Evolutionary conservation across 2,888 invertebrate species (phyloP), one percentile per base, ranked within the genome.

Genomic region (Urechis unicinctus): DNA sequence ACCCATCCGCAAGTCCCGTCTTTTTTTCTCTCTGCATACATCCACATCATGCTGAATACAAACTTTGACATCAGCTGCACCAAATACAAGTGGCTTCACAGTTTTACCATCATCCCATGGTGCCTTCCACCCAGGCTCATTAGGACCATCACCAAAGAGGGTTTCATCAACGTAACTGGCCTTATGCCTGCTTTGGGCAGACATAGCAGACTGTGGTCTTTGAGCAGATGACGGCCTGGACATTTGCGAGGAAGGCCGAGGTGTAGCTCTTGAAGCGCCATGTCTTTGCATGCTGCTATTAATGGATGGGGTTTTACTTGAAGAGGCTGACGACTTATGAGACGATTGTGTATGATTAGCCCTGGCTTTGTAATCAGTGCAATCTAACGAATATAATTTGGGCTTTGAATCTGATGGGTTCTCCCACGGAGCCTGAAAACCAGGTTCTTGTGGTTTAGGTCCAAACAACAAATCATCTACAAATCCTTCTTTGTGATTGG

Each of bases 401-500:
- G 9, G 21, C 25, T 58, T 62, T 24, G 62, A 58, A 51, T 66
- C 68, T n/a, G n/a, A n/a, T n/a, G n/a, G n/a, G 25, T 66, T 64
- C 43, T 66, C 68, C 72, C 72, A 72, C 0, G 72, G 72, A n/a
- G 72, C 70, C 9, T 65, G 62, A 60, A 72, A 72, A 26, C 65
- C 63, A 1, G 72, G 70, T 52, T 71, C 68, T 22, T 61, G 51
- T 44, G 69, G 53, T 17, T 52, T 57, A 3, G 61, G 57, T 4
- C 72, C 72, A 64, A 73, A 73, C 22, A 73, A 57, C 6, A 62
- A 60, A 50, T 73, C 72, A 55, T 73, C 72, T 52, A 69, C 66
- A 58, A 67, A 73, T 1, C 69, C 64, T 1, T 68, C 67, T 9
- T 62, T 70, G 56, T 71, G 66, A 53, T 66, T 70, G n/a, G 29